Percentiles rank a stretch among this genome's conserved stretches.
These are phyloP conservation scores for Coracias cyanogaster DNA, from an alignment of 2,797 vertebrate species.

Conservation along the genomic window DNA sequence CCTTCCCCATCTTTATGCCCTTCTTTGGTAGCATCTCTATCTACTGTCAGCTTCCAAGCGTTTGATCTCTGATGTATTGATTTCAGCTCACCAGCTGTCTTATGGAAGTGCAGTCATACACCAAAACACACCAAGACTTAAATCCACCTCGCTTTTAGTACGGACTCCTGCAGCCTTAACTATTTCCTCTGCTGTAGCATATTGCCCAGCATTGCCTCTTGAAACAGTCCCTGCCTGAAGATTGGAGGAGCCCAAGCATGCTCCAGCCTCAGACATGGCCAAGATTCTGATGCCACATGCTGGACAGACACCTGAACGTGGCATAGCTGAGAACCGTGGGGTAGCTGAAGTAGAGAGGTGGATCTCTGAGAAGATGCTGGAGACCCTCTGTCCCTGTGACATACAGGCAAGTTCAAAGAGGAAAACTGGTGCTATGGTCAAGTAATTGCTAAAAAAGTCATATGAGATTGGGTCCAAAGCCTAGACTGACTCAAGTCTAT, in stretches of 20 bases:
- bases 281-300: not conserved
- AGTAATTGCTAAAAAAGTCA: not conserved
- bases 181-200: not conserved
- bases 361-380: not conserved
- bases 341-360: not conserved
- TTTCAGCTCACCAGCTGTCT: not conserved
- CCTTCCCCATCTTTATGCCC: too few species aligned
- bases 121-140: not conserved
- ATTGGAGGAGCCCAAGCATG: not conserved
- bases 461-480: not conserved
- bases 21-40: not conserved
- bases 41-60: not conserved
- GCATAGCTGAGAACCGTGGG: rapidly evolving
- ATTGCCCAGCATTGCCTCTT: not conserved
- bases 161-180: not conserved
- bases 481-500: not conserved
- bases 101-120: not conserved
- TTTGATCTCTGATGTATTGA: not conserved
- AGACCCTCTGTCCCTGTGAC: not conserved
- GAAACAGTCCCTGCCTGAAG: not conserved
- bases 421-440: not conserved
- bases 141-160: not conserved
- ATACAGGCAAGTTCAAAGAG: not conserved
- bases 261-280: not conserved
- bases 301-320: not conserved